A percentile compares a stretch with the other conserved stretches of the same genome.
phyloP scores from a whole-genome alignment of 2,888 invertebrate genomes.

The Drosophila tanythrix region DNA sequence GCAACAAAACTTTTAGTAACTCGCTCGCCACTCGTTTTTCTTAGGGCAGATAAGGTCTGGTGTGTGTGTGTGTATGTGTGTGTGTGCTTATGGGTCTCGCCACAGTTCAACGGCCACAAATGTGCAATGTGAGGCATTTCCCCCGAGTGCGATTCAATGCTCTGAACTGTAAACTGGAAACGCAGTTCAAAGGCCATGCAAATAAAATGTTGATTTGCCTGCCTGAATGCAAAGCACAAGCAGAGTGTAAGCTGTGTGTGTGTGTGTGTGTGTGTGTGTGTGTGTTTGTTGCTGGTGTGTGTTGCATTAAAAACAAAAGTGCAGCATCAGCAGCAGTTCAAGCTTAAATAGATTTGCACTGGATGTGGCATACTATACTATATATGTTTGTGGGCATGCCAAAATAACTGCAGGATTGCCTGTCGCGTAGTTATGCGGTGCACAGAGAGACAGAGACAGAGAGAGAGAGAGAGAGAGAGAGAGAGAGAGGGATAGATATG shows the following conservation, averaged over 20 bases:
- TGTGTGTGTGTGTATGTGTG: background rate
- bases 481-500: slow-evolving; percentile 48
- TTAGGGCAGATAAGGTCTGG: slow-evolving; percentile 47
- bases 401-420: slow-evolving; percentile 34
- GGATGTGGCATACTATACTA: background rate
- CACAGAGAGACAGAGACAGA: slow-evolving; percentile 8
- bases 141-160: slow-evolving; percentile 67
- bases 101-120: slow-evolving; percentile 73
- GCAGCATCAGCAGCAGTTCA: slow-evolving; percentile 56
- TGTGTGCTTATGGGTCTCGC: slow-evolving; percentile 68
- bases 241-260: background rate
- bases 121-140: slow-evolving; percentile 49
- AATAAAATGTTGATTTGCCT: slow-evolving; percentile 66
- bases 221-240: slow-evolving; percentile 36
- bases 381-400: slow-evolving; percentile 1
- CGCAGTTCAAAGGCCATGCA: slow-evolving; percentile 65
- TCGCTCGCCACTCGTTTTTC: slow-evolving; percentile 8
- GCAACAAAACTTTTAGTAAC: slow-evolving; percentile 41
- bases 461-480: background rate
- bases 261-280: background rate
- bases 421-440: slow-evolving; percentile 66
- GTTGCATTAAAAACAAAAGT: slow-evolving; percentile 53
- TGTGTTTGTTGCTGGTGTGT: background rate
- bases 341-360: slow-evolving; percentile 64
- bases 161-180: slow-evolving; percentile 43